These are phyloP conservation scores for Hydrotaea cyrtoneurina DNA, from an alignment of 2,888 invertebrate species.

Conservation along the genomic window DNA sequence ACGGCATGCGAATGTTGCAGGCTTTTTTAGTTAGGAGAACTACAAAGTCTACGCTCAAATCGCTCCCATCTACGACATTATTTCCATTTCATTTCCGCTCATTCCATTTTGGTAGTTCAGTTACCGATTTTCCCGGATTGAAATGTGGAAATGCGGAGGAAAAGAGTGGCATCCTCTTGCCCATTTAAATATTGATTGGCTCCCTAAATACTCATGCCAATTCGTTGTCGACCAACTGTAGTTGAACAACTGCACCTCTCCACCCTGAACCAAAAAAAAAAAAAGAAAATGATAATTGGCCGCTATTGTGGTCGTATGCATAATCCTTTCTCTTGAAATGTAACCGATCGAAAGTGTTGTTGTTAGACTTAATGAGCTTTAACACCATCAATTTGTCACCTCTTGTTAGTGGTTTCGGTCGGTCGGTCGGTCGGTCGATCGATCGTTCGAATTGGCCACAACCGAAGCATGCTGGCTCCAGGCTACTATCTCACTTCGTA, in stretches of 20 bases:
- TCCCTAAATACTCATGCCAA: not conserved
- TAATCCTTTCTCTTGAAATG: constrained; percentile 15
- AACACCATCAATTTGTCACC: constrained; percentile 79
- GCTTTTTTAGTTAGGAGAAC: too few species aligned
- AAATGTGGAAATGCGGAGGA: too few species aligned
- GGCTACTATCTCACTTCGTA: not conserved
- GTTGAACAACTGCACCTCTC: not conserved
- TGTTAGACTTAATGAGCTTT: constrained; percentile 75
- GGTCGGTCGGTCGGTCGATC: not conserved
- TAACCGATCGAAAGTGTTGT: constrained; percentile 43
- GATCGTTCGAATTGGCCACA: not conserved
- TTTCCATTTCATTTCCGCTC: too few species aligned
- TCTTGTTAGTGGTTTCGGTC: constrained; percentile 74
- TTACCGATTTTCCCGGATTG: too few species aligned
- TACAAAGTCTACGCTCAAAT: too few species aligned
- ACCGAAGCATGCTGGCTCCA: constrained; percentile 5
- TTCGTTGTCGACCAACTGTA: not conserved
- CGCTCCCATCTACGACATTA: too few species aligned
- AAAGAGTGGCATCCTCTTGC: too few species aligned
- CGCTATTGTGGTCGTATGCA: constrained; percentile 26
- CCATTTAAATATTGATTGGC: too few species aligned
- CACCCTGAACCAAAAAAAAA: too few species aligned
- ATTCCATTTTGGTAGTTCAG: too few species aligned
- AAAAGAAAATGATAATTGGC: constrained; percentile 74
- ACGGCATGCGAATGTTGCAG: too few species aligned